Percentiles rank a stretch among this genome's conserved stretches.
phyloP scores from a whole-genome alignment of 2,888 invertebrate species.

The Venusia cambrica region DNA sequence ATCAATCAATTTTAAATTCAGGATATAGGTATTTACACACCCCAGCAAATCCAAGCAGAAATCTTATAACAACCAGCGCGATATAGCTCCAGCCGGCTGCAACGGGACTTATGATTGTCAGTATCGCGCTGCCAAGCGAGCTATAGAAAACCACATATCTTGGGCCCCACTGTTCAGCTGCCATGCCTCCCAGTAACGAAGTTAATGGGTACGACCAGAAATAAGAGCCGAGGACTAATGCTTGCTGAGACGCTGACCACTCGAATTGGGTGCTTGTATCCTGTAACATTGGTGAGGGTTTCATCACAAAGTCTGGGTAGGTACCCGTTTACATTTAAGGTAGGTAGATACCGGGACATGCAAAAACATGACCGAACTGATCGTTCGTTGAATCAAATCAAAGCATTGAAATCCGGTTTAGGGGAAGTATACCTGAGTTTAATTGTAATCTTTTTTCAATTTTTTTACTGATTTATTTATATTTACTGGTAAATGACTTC shows the following conservation, averaged over 20 bases:
- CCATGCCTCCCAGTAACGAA: conserved; percentile 83
- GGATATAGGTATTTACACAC: conserved; percentile 75
- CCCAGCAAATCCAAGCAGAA: conserved; percentile 82
- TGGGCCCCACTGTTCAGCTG: conserved; percentile 85
- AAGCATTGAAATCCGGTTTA: too few species aligned
- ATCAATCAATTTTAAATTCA: too few species aligned
- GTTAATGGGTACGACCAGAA: conserved; percentile 86
- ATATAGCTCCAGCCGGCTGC: conserved; percentile 80
- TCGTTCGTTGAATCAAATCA: too few species aligned
- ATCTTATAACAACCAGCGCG: conserved; percentile 79
- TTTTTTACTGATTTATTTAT: too few species aligned
- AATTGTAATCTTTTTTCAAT: too few species aligned
- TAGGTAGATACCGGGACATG: too few species aligned
- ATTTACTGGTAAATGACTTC: too few species aligned
- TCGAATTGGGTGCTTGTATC: conserved; percentile 52
- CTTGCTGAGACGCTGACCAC: conserved; percentile 84
- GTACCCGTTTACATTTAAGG: too few species aligned
- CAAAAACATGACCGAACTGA: neutral
- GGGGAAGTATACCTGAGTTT: too few species aligned
- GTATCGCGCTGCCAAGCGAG: conserved; percentile 68
- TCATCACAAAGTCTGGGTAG: conserved; percentile 2
- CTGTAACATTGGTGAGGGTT: conserved; percentile 11
- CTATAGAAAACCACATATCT: conserved; percentile 80
- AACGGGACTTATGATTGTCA: conserved; percentile 82
- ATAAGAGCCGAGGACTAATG: conserved; percentile 83